Conservation (phyloP, 2,888 invertebrate genomes). For the Macrophya alboannulata region DNA sequence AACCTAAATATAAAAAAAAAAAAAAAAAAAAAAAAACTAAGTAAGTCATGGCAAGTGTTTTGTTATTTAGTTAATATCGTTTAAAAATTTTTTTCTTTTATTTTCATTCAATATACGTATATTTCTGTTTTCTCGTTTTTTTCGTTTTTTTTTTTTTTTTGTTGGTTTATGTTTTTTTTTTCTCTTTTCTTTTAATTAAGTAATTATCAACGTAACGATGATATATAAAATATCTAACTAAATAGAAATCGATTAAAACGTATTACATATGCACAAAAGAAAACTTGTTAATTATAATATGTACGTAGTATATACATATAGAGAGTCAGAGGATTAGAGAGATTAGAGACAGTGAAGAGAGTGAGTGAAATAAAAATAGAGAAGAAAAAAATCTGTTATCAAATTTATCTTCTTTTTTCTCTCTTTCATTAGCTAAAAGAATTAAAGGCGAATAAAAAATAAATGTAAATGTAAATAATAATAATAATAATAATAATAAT, state of each 20-base stretch:
- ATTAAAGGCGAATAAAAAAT: slow-evolving; percentile 15
- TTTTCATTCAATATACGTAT: background rate
- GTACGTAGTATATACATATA: background rate
- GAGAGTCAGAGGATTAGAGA: background rate
- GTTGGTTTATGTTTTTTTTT: background rate
- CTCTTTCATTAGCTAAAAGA: background rate
- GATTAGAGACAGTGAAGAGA: background rate
- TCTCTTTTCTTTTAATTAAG: background rate
- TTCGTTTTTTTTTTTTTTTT: background rate
- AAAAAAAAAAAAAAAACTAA: slow-evolving; percentile 1
- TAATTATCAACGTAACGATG: background rate
- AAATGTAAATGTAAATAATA: slow-evolving; percentile 47
- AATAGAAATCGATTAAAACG: background rate
- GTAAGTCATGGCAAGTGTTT: slow-evolving; percentile 51
- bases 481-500: background rate
- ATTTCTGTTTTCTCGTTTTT: background rate
- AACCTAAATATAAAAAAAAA: slow-evolving; percentile 30
- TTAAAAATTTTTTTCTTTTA: background rate
- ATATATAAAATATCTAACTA: slow-evolving; percentile 5
- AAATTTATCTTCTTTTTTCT: background rate
- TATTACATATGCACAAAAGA: background rate
- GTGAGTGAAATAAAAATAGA: background rate
- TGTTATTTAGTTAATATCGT: slow-evolving; percentile 8
- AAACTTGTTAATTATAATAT: background rate
- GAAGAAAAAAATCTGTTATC: background rate